A percentile compares a stretch with the other conserved stretches of the same genome.
These are phyloP conservation scores for Agrypnus murinus DNA, from an alignment of 2,888 invertebrate genomes.

Conservation along the genomic window DNA sequence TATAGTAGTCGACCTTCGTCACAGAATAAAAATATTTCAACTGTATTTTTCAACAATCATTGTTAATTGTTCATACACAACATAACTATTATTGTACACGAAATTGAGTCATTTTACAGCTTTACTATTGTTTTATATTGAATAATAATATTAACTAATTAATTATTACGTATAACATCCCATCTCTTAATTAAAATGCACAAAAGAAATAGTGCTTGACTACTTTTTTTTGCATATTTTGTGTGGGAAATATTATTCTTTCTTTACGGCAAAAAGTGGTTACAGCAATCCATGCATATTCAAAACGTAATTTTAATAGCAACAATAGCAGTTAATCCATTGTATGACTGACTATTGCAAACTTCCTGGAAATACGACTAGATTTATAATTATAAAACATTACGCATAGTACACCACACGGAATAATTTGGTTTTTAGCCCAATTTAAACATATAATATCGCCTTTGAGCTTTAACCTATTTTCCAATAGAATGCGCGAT, in stretches of 20 bases:
- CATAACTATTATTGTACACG: neutral
- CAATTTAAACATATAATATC: too few relatives aligned
- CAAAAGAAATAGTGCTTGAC: conserved; percentile 1
- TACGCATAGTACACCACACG: neutral
- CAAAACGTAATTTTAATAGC: neutral
- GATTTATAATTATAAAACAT: conserved; percentile 11
- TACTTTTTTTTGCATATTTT: conserved; percentile 3
- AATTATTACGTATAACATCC: neutral
- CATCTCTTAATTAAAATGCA: neutral
- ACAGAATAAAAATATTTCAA: conserved; percentile 10
- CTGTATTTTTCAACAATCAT: neutral
- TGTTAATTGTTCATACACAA: too few relatives aligned
- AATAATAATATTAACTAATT: neutral
- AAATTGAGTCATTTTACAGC: conserved; percentile 12
- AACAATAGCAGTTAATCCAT: conserved; percentile 5
- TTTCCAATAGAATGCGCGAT: neutral
- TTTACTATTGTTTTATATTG: neutral
- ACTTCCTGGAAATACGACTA: conserved; percentile 11
- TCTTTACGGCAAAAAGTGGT: neutral
- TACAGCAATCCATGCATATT: conserved; percentile 9
- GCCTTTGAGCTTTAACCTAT: neutral
- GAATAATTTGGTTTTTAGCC: too few relatives aligned
- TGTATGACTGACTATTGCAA: neutral
- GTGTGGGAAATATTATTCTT: conserved; percentile 23
- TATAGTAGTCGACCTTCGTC: conserved; percentile 33